A percentile compares a stretch with the other conserved stretches of the same genome.
These are phyloP conservation scores for Spodoptera picta DNA, from an alignment of 2,888 invertebrate species.

Conservation along the genomic window DNA sequence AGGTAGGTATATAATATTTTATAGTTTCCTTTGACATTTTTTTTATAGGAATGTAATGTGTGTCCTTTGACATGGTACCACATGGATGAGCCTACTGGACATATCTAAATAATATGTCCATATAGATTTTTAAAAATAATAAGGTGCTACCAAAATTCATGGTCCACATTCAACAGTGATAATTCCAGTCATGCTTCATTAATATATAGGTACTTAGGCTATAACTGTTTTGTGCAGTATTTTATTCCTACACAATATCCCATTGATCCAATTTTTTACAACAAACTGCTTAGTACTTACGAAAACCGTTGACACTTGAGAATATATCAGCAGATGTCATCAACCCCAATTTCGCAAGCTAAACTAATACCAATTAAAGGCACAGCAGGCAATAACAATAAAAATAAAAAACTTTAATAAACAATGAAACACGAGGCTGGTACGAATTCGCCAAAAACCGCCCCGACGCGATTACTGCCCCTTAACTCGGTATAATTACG, in stretches of 20 bases:
- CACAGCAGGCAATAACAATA: conserved; percentile 71
- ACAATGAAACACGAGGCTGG: conserved; percentile 73
- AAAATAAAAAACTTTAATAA: conserved; percentile 83
- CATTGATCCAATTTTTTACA: no score
- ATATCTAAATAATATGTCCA: no score
- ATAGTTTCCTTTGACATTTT: neutral
- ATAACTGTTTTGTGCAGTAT: no score
- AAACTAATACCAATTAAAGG: conserved; percentile 67
- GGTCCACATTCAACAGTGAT: no score
- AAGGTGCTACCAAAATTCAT: no score
- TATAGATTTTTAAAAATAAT: no score
- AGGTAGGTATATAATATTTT: neutral
- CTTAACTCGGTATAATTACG: conserved; percentile 84
- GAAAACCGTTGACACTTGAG: no score
- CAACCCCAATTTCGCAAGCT: conserved; percentile 7
- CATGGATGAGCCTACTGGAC: no score
- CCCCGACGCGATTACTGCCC: conserved; percentile 72
- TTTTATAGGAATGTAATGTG: neutral
- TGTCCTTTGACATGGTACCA: neutral
- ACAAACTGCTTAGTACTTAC: no score
- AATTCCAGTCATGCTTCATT: no score
- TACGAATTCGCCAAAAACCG: conserved; percentile 77
- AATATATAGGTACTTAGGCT: no score
- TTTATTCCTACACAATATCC: no score
- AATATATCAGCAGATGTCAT: conserved; percentile 8